A percentile compares a stretch with the other conserved stretches of the same genome.
Evolutionary conservation across 2,113 vertebrate genomes (phyloP).

Genomic region (Microtus ochrogaster): DNA sequence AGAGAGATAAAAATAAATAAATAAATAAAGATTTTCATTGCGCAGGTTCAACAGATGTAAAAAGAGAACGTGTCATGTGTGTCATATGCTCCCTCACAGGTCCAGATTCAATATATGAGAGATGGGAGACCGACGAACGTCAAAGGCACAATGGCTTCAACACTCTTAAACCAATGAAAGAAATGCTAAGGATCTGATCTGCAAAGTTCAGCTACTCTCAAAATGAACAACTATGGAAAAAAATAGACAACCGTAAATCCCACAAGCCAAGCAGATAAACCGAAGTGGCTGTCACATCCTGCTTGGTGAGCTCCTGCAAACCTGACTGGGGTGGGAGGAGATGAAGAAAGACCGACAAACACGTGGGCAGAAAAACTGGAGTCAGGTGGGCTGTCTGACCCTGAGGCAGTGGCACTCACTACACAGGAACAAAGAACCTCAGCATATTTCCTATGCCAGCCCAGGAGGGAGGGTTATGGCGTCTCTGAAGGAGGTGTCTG

Average conservation of each 20-base stretch:
- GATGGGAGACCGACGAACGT: neutral
- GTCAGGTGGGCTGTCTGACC: too few relatives aligned
- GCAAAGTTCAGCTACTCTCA: constrained; percentile 23
- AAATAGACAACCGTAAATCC: neutral
- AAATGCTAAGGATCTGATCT: constrained; percentile 3
- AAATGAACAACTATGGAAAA: constrained; percentile 24
- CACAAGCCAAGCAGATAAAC: neutral
- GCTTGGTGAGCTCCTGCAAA: too few relatives aligned
- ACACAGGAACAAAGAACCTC: neutral
- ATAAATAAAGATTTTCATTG: neutral
- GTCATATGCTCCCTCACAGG: neutral
- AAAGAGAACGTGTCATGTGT: neutral
- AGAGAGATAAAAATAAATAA: neutral
- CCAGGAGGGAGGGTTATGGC: neutral
- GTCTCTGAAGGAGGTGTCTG: neutral
- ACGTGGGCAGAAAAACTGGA: neutral
- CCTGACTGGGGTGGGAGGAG: neutral
- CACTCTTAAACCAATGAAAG: neutral
- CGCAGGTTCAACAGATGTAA: neutral
- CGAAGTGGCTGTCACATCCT: too few relatives aligned
- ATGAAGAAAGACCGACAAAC: too few relatives aligned
- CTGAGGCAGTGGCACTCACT: neutral
- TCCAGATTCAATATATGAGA: constrained; percentile 3
- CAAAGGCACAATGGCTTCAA: neutral
- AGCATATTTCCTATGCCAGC: fast-evolving